Percentiles rank a stretch among this genome's conserved stretches.
Evolutionary conservation across 2,888 invertebrate genomes (phyloP).

Genomic region (Empis livida): DNA sequence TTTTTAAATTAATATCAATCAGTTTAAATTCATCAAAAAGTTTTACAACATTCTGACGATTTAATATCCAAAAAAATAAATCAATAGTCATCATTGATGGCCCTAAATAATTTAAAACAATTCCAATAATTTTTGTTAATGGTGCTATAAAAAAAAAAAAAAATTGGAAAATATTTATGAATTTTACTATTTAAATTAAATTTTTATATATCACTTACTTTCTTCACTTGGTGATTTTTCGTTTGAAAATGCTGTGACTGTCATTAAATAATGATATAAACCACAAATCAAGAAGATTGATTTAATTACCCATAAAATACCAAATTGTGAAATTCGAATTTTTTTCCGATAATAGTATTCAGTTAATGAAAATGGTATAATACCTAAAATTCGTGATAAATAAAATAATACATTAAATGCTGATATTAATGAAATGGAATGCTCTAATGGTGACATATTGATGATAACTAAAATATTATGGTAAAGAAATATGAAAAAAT

Average conservation of each 20-base stretch:
- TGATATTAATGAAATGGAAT: too few species aligned
- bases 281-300: slow-evolving; percentile 1
- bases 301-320: slow-evolving; percentile 3
- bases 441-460: too few species aligned
- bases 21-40: slow-evolving; percentile 28
- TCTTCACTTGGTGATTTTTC: background rate
- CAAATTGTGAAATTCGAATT: slow-evolving; percentile 7
- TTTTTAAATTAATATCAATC: slow-evolving; percentile 28
- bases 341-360: slow-evolving; percentile 6
- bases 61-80: slow-evolving; percentile 27
- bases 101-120: slow-evolving; percentile 33
- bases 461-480: too few species aligned
- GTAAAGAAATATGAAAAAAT: too few species aligned
- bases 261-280: slow-evolving; percentile 7
- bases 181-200: too few species aligned
- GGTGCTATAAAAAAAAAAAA: slow-evolving; percentile 21
- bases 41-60: slow-evolving; percentile 25
- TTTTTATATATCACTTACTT: background rate
- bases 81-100: slow-evolving; percentile 34
- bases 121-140: slow-evolving; percentile 32
- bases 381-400: slow-evolving; percentile 8
- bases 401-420: slow-evolving; percentile 6
- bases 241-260: background rate
- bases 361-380: slow-evolving; percentile 7
- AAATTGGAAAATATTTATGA: background rate